These are phyloP conservation scores for Dipodomys spectabilis DNA, from an alignment of 2,113 vertebrate genomes.

Conservation along the genomic window DNA sequence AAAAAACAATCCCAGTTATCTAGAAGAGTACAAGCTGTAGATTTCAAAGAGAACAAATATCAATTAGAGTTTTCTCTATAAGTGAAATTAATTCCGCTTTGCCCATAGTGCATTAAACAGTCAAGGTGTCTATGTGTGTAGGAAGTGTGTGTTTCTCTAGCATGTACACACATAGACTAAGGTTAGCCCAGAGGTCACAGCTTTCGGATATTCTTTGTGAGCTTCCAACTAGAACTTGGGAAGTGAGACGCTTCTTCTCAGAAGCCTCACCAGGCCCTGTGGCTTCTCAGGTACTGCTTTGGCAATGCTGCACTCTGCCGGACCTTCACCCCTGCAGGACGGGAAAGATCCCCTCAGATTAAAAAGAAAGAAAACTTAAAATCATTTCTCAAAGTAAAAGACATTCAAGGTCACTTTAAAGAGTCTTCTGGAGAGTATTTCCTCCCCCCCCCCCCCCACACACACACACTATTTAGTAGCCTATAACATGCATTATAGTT, in stretches of 20 bases:
- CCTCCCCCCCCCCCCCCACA: background rate
- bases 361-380: background rate
- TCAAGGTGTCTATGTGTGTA: background rate
- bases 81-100: constrained; percentile 6
- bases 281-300: background rate
- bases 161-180: accelerated
- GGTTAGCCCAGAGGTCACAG: background rate
- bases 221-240: background rate
- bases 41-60: background rate
- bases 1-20: background rate
- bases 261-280: background rate
- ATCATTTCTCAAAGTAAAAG: background rate
- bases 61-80: background rate
- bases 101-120: background rate
- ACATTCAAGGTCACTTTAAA: background rate
- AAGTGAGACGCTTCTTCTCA: accelerated
- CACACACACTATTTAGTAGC: background rate
- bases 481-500: background rate
- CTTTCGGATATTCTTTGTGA: background rate
- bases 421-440: background rate
- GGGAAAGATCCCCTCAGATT: background rate
- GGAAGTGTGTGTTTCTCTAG: background rate
- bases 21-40: background rate
- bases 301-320: too few species aligned
- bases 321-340: too few species aligned